Base-by-base conservation (phyloP, 2,888 invertebrate genomes). In the Drymonia ruficornis region DNA sequence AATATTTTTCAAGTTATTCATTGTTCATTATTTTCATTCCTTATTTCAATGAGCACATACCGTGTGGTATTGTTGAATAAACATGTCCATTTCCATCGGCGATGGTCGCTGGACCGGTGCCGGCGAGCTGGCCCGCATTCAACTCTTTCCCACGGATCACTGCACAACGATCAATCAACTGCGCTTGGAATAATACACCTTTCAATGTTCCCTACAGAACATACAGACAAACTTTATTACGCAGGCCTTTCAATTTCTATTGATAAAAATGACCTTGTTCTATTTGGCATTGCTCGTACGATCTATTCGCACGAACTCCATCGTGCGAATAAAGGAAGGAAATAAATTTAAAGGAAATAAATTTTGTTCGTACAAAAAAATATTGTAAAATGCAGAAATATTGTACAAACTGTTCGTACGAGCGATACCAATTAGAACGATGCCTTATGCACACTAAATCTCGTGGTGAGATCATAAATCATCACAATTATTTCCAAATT, bases 11-110 rank as follows among this genome's bases (percentile, higher is more conserved):
- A 45, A 28, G n/a, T 28, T n/a, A 15, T 45, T n/a, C n/a, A n/a
- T n/a, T n/a, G n/a, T n/a, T n/a, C n/a, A n/a, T n/a, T n/a, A n/a
- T n/a, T n/a, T n/a, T n/a, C n/a, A n/a, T n/a, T 15, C n/a, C 34
- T 18, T 42, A 18, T 15, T 42, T 42, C 12, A 18, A 18, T 36
- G n/a, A 11, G 31, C 31, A 31, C 12, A 11, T 31, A 9, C 18
- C 18, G 19, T 13, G 23, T n/a, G 28, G n/a, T 44, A 44, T 18
- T 47, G 47, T 86, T 83, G 85, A 80, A 87, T 84, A 87, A 86
- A 89, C 84, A 88, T 87, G 88, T 86, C 86, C 85, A 82, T 81
- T 86, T 86, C 79, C 87, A 86, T 86, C 84, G 78, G 84, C 76
- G 72, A 80, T 67, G 80, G 67, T 73, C 80, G 84, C 78, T 84